Conservation (phyloP, 2,113 vertebrate genomes). For the Anseranas semipalmata region DNA sequence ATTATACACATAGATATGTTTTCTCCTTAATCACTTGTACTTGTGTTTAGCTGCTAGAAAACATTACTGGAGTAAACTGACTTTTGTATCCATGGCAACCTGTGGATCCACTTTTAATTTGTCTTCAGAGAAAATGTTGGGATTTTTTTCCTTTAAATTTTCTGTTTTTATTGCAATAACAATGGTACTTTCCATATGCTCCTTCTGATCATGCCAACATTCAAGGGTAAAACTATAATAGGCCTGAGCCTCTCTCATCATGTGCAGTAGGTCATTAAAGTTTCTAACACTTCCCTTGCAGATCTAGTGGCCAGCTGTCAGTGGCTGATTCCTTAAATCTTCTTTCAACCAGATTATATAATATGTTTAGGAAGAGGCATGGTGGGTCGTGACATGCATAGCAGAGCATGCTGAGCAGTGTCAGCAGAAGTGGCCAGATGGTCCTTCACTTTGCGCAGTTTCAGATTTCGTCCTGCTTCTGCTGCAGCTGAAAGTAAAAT, state of each 20-base stretch:
- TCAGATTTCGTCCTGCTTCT: not conserved
- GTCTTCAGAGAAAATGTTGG: not conserved
- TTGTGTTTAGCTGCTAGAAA: constrained; percentile 37
- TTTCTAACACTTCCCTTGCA: not conserved
- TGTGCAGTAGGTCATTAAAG: not conserved
- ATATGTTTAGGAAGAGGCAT: not conserved
- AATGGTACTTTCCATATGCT: not conserved
- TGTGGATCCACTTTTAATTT: constrained; percentile 33
- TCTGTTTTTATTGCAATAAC: not conserved
- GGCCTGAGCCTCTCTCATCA: not conserved
- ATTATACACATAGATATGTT: not conserved
- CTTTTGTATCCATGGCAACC: constrained; percentile 53
- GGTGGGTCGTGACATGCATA: not conserved
- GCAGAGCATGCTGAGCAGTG: not conserved
- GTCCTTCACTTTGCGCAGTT: not conserved
- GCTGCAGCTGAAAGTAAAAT: not conserved
- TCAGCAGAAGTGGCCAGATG: not conserved
- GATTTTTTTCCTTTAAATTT: not conserved
- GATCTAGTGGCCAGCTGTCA: not conserved
- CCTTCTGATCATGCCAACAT: not conserved
- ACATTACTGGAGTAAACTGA: constrained; percentile 17
- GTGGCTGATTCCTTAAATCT: not conserved
- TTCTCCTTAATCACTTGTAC: constrained; percentile 23
- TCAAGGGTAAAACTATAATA: not conserved
- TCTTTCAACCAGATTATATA: not conserved